Conservation (phyloP, 2,113 vertebrate genomes). For the Callipepla californica region DNA sequence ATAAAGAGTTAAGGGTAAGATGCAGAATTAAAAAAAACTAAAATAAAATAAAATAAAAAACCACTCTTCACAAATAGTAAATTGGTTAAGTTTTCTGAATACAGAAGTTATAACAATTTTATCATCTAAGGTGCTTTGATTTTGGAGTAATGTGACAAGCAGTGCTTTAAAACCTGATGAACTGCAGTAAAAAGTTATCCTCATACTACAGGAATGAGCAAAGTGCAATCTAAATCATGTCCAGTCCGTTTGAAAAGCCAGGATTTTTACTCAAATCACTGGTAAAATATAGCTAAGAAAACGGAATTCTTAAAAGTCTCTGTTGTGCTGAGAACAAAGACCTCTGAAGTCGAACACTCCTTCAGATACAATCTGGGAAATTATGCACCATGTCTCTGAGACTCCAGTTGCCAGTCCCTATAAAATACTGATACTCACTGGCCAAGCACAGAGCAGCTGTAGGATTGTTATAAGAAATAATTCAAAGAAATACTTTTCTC, state of each 20-base stretch:
- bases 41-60: fast-evolving
- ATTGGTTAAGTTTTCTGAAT: not conserved
- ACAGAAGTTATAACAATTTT: not conserved
- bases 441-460: not conserved
- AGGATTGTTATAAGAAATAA: not conserved
- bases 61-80: not conserved
- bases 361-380: not conserved
- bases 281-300: not conserved
- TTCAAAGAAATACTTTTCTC: not conserved
- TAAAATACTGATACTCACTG: not conserved
- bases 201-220: not conserved
- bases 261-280: not conserved
- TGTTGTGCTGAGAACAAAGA: not conserved
- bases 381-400: not conserved
- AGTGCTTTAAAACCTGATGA: not conserved
- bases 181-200: not conserved
- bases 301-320: not conserved
- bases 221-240: not conserved
- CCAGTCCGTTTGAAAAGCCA: not conserved
- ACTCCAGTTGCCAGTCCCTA: not conserved
- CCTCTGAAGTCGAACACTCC: not conserved
- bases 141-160: not conserved
- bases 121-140: not conserved
- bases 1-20: not conserved
- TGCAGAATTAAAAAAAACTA: not conserved